Evolutionary conservation across 2,113 vertebrate genomes (phyloP).

Genomic region (Narcine bancroftii): DNA sequence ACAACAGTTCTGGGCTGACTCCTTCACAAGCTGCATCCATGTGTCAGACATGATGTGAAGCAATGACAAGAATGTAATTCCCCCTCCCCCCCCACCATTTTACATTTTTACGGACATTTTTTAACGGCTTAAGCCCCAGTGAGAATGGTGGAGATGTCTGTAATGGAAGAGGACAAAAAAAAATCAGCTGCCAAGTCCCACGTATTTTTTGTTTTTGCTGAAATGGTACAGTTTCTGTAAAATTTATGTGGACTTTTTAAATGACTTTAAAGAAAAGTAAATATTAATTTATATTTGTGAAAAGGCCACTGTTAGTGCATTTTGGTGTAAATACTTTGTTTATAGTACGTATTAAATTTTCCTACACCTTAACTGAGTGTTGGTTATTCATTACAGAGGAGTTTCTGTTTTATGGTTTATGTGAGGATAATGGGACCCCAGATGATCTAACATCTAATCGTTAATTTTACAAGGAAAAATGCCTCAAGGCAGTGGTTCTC

Average conservation of each 20-base stretch:
- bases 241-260: slow-evolving; percentile 57
- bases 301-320: slow-evolving; percentile 85
- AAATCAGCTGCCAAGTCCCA: slow-evolving; percentile 21
- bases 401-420: slow-evolving; percentile 40
- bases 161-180: not conserved
- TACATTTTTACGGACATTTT: not conserved
- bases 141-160: slow-evolving; percentile 24
- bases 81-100: not conserved
- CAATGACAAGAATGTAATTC: not conserved
- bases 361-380: slow-evolving; percentile 80
- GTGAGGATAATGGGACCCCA: no score
- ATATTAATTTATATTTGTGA: slow-evolving; percentile 95
- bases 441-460: not conserved
- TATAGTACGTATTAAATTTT: slow-evolving; percentile 99
- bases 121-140: not conserved
- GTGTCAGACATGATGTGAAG: not conserved
- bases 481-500: no score
- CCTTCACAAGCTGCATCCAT: not conserved
- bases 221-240: slow-evolving; percentile 47
- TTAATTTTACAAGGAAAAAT: no score
- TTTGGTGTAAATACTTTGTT: slow-evolving; percentile 95
- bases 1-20: not conserved
- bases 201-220: slow-evolving; percentile 27
- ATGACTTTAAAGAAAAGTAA: slow-evolving; percentile 74
- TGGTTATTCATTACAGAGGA: slow-evolving; percentile 61